Evolutionary conservation across 2,113 vertebrate genomes (phyloP).

Genomic region (Myiopsitta monachus): DNA sequence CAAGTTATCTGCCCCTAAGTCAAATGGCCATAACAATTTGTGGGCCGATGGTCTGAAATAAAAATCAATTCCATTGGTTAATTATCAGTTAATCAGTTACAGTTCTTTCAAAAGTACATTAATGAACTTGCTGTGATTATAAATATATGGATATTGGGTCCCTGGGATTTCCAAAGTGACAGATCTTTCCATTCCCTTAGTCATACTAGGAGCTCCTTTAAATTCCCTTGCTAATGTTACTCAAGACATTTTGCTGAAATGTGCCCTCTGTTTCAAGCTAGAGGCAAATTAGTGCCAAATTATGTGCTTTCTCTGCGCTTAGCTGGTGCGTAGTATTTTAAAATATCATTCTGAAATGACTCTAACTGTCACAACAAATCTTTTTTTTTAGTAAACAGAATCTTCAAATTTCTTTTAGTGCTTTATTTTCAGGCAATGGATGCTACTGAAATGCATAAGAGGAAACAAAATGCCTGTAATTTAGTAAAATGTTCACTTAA

Average conservation of each 20-base stretch:
- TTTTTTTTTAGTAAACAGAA: constrained; percentile 46
- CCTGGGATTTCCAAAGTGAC: constrained; percentile 37
- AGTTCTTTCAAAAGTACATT: constrained; percentile 48
- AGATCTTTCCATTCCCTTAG: not conserved
- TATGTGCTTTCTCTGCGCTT: not conserved
- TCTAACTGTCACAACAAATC: constrained; percentile 16
- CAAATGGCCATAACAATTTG: not conserved
- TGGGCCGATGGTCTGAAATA: constrained; percentile 12
- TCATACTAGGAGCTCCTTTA: not conserved
- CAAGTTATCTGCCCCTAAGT: constrained; percentile 38
- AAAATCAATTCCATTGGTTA: constrained; percentile 62
- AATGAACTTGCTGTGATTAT: constrained; percentile 65
- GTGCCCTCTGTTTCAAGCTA: not conserved
- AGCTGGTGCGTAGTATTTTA: constrained; percentile 15
- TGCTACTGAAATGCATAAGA: constrained; percentile 4
- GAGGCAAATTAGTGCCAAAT: constrained; percentile 3
- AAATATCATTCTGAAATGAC: constrained; percentile 8
- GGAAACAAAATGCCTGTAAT: constrained; percentile 34
- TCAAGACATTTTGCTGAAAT: constrained; percentile 7
- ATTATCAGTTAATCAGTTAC: constrained; percentile 68
- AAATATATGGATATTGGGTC: constrained; percentile 58
- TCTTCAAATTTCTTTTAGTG: constrained; percentile 12
- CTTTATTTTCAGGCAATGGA: constrained; percentile 5
- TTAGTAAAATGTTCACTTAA: constrained; percentile 33
- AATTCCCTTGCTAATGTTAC: not conserved